Evolutionary conservation across 2,888 invertebrate genomes (phyloP).

Genomic region (Cheilosia vulpina): DNA sequence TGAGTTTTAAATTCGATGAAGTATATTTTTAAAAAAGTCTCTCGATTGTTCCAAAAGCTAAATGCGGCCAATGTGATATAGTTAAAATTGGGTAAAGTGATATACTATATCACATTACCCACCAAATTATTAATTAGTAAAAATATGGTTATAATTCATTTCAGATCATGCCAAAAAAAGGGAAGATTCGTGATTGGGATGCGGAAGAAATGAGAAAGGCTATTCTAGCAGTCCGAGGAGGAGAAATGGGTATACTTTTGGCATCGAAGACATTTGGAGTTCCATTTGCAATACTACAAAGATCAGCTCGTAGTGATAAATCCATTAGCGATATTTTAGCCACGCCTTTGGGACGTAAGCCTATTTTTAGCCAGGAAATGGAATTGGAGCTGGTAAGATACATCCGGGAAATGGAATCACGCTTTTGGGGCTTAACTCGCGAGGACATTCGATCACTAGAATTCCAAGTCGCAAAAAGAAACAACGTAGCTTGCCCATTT

Average conservation of each 20-base stretch:
- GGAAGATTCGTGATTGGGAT: conserved; percentile 42
- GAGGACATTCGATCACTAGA: conserved; percentile 54
- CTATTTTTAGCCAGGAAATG: conserved; percentile 52
- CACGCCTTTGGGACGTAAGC: conserved; percentile 57
- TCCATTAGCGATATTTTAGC: conserved; percentile 34
- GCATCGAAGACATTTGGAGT: conserved; percentile 55
- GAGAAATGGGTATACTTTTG: too few relatives aligned
- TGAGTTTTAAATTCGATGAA: too few relatives aligned
- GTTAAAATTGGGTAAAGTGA: conserved; percentile 42
- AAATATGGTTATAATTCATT: conserved; percentile 34
- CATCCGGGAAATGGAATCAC: conserved; percentile 60
- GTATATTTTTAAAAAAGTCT: conserved; percentile 1
- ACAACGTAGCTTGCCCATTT: conserved; percentile 45
- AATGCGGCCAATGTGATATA: too few relatives aligned
- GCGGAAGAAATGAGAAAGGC: conserved; percentile 39
- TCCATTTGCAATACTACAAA: conserved; percentile 40
- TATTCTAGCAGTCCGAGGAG: conserved; percentile 26
- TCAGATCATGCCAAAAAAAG: conserved; percentile 43
- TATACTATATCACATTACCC: conserved; percentile 49
- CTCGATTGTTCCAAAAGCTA: too few relatives aligned
- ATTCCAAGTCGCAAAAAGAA: conserved; percentile 60
- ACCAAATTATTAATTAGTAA: conserved; percentile 34
- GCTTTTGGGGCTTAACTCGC: conserved; percentile 58
- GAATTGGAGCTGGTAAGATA: conserved; percentile 60
- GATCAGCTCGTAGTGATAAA: conserved; percentile 38